Conservation (phyloP, 2,888 invertebrate genomes). For the Drosophila parthenogenetica region DNA sequence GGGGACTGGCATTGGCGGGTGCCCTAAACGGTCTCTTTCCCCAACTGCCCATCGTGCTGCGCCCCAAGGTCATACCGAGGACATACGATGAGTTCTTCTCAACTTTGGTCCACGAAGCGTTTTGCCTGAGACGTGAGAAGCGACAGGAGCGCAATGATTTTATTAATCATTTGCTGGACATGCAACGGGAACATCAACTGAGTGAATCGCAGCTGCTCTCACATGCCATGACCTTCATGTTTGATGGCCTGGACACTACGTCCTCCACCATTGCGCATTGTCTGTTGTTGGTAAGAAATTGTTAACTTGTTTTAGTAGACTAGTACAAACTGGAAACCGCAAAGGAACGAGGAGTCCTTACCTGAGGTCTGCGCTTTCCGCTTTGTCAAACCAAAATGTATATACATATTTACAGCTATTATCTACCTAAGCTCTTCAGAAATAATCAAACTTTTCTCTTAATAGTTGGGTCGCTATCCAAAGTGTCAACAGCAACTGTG, state of each 20-base stretch:
- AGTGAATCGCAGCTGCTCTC: slow-evolving; percentile 73
- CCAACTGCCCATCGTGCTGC: slow-evolving; percentile 66
- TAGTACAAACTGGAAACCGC: no score
- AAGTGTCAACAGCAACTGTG: slow-evolving; percentile 74
- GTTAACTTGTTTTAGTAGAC: no score
- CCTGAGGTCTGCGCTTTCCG: no score
- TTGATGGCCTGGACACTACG: slow-evolving; percentile 84
- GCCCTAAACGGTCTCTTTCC: slow-evolving; percentile 80
- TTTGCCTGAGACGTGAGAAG: slow-evolving; percentile 63
- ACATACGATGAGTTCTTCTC: slow-evolving; percentile 87
- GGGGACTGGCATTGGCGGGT: slow-evolving; percentile 65
- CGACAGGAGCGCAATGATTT: slow-evolving; percentile 78
- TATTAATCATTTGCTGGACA: slow-evolving; percentile 80
- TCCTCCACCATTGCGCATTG: slow-evolving; percentile 81
- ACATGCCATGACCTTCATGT: slow-evolving; percentile 83
- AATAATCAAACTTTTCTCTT: neutral
- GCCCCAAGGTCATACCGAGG: slow-evolving; percentile 79
- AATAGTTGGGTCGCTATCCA: slow-evolving; percentile 76
- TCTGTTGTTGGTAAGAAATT: slow-evolving; percentile 73
- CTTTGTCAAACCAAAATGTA: no score
- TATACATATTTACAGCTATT: no score
- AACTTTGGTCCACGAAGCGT: slow-evolving; percentile 68
- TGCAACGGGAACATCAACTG: slow-evolving; percentile 75
- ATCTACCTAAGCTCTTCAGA: no score
- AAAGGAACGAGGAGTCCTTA: no score